Base-by-base conservation (phyloP, 2,888 invertebrate species). In the Drosophila multiciliata region DNA sequence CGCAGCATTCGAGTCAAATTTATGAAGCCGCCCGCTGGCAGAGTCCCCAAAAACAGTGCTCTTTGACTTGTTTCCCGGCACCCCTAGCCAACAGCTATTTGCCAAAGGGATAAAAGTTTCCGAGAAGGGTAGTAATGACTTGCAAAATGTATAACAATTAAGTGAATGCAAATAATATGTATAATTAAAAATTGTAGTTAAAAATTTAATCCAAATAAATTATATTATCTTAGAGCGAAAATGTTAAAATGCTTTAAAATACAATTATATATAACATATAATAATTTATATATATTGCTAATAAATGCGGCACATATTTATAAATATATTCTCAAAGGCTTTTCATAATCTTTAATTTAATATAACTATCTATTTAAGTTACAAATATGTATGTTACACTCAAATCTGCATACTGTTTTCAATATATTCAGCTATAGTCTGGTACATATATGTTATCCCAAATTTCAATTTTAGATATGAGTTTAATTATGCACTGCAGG, bases 1-100 rank as follows among this genome's bases (percentile, higher is more conserved):
- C 58, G 57, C 73, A 65, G 77, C 77, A 77, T 66, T 76, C 70
- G 50, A 38, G 54, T 38, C 69, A 53, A 69, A 83, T 83, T 83
- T 89, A 88, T 89, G 71, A 74, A 64, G 42, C 52, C 61, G 40
- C 60, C 65, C 64, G 42, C 52, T 60, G 40, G 33, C 75, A 62
- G 26, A 20, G 62, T 55, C 52, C 57, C 59, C 68, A 66, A 69
- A 59, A 85, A 66, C 57, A 58, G 26, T 55, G 72, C 61, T 66
- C 52, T 62, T 50, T 65, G 53, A 45, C 66, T 66, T 66, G 66
- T 59, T 63, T 57, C 50, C 36, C 57, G 55, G 23, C 71, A 74
- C 63, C 54, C 49, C 35, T 60, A 49, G 35, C 33, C 62, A 49
- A 58, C 32, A 38, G 11, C 1, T 2, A 33, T 66, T 59, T 66